phyloP scores from a whole-genome alignment of 2,888 invertebrate genomes.

The Dynastes grantii region DNA sequence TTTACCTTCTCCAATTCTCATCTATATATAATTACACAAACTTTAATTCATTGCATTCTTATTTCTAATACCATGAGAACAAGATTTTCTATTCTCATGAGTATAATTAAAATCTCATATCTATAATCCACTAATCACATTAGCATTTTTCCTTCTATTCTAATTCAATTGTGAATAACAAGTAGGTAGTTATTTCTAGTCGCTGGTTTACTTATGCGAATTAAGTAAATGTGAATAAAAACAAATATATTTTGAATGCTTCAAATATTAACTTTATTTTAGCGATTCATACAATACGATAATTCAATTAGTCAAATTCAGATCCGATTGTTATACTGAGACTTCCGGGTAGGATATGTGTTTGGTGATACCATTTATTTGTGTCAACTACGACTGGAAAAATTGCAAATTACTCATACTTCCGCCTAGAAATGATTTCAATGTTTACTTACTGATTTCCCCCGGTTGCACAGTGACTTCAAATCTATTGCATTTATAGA shows the following conservation, averaged over 20 bases:
- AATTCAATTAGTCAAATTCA: constrained; percentile 85
- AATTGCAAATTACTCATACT: constrained; percentile 25
- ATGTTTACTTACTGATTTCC: constrained; percentile 85
- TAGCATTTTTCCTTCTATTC: too few species aligned
- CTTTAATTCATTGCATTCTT: too few species aligned
- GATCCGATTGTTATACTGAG: constrained; percentile 97
- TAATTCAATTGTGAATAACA: too few species aligned
- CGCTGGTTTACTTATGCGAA: too few species aligned
- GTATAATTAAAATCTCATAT: too few species aligned
- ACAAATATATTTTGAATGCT: not conserved
- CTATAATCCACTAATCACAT: too few species aligned
- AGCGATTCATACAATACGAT: not conserved
- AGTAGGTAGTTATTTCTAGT: too few species aligned
- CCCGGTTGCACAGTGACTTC: constrained; percentile 85
- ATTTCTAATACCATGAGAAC: too few species aligned
- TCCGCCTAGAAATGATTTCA: not conserved
- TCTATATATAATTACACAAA: too few species aligned
- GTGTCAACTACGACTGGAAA: constrained; percentile 92
- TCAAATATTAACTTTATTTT: not conserved
- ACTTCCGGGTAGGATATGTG: constrained; percentile 87
- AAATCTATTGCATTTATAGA: constrained; percentile 81
- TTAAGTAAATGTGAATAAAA: too few species aligned
- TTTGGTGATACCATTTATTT: constrained; percentile 97
- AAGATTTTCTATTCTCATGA: too few species aligned
- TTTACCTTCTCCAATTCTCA: too few species aligned